Evolutionary conservation across 2,888 invertebrate species (phyloP).

Genomic region (Andrena minutula): DNA sequence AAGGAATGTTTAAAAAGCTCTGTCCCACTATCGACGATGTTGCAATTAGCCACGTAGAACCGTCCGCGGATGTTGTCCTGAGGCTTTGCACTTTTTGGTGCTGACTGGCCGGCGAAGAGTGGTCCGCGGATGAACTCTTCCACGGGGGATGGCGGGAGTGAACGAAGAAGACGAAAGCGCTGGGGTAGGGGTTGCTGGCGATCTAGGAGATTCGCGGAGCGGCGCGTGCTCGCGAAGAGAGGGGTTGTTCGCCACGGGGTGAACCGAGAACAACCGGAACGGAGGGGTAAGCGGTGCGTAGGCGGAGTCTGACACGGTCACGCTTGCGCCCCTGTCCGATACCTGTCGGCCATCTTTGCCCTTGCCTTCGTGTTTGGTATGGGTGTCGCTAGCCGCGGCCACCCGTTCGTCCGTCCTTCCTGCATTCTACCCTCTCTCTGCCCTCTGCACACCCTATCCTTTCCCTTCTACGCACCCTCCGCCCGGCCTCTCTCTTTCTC

Average conservation of each 20-base stretch:
- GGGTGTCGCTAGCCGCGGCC: constrained; percentile 81
- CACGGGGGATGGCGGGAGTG: constrained; percentile 58
- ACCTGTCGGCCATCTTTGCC: constrained; percentile 80
- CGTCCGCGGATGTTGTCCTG: constrained; percentile 67
- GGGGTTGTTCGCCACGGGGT: constrained; percentile 67
- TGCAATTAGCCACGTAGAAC: constrained; percentile 27
- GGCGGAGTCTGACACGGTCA: constrained; percentile 65
- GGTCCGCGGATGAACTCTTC: constrained; percentile 78
- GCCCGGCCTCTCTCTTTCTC: constrained; percentile 26
- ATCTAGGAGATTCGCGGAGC: constrained; percentile 57
- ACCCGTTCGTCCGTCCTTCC: constrained; percentile 74
- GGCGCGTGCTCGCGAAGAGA: constrained; percentile 66
- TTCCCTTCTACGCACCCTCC: background rate
- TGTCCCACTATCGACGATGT: constrained; percentile 21
- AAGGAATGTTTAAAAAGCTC: background rate
- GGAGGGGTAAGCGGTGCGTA: constrained; percentile 52
- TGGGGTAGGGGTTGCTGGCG: constrained; percentile 53
- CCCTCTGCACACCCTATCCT: constrained; percentile 2
- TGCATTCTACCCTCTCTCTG: constrained; percentile 59
- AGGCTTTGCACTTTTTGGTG: constrained; percentile 76
- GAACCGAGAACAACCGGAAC: constrained; percentile 61
- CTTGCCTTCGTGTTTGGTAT: constrained; percentile 73
- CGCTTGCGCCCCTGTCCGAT: constrained; percentile 76
- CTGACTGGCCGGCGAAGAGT: constrained; percentile 79
- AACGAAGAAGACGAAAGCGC: constrained; percentile 46